Evolutionary conservation across 1,140 invertebrate species (phyloP), one percentile per base, ranked within the genome.

Genomic region (Stratiolaelaps scimitus): DNA sequence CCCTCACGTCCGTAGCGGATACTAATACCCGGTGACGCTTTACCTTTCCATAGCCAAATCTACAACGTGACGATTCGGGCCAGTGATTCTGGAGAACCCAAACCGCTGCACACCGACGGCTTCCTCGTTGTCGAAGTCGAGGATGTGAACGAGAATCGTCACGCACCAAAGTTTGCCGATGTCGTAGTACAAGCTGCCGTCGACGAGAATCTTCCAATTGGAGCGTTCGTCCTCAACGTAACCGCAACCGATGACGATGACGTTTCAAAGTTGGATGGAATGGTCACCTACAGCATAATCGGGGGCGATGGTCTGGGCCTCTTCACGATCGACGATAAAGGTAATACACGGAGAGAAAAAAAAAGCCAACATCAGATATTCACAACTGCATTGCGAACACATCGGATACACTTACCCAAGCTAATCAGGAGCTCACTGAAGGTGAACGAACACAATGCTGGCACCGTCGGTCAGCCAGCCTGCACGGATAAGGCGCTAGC

Each of bases 101-200:
- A 84, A 0, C 67, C 72, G 1, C 75, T 89, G 44, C 83, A 81
- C 26, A 82, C 86, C 0, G 84, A 89, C 70, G 83, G 84, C 43
- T 83, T 83, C 47, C 79, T 89, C 20, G 82, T 88, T 17, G 83
- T 98, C 6, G 87, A 94, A 74, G 83, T 97, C 26, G 83, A 89
- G 47, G 90, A 96, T 77, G 90, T 96, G 13, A 91, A 95, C 74
- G 89, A 95, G 75, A 94, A 94, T 75, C 75, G 84, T 2, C 81
- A 86, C 72, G 77, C 88, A 28, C 93, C 93, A 0, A 76, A 81
- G 44, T 97, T 97, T 75, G 80, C 82, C 26, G 88, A 90, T 74
- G 86, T 86, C 71, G 85, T 90, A 40, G 78, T 84, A 7, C 69
- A 73, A 7, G 75, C 73, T 47, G 69, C 66, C 64, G 83, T 92